phyloP scores from a whole-genome alignment of 2,888 invertebrate species.

The Monoplex corrugatus region DNA sequence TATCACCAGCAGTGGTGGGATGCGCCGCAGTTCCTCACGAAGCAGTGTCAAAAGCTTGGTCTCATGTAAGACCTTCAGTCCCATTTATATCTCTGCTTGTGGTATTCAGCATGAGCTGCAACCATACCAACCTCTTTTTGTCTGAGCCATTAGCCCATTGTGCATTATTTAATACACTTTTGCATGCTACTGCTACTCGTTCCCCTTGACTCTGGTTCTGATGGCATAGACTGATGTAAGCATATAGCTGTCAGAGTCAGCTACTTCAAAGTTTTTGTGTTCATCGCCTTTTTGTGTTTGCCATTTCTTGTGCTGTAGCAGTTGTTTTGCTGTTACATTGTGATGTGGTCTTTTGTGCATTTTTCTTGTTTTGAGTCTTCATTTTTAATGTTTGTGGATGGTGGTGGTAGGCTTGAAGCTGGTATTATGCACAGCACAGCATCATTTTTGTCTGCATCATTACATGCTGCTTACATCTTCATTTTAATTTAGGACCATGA shows the following conservation, averaged over 20 bases:
- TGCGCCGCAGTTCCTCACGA: slow-evolving; percentile 71
- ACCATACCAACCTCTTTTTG: neutral
- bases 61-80: slow-evolving; percentile 66
- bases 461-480: too few species aligned
- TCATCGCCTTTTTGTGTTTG: neutral
- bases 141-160: neutral
- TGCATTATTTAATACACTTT: neutral
- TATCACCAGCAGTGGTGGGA: slow-evolving; percentile 45
- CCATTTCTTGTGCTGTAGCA: neutral
- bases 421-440: too few species aligned
- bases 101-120: neutral
- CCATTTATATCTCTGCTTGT: neutral
- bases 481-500: too few species aligned
- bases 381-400: neutral
- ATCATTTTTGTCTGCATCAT: too few species aligned
- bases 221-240: neutral
- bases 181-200: neutral
- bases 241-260: neutral
- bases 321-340: neutral
- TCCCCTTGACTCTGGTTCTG: neutral
- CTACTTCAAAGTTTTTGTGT: neutral
- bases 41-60: slow-evolving; percentile 73
- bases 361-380: neutral
- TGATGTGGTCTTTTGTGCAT: neutral
- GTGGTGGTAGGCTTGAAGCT: neutral